Evolutionary conservation across 1,140 invertebrate genomes (phyloP).

Genomic region (Streblospio benedicti): DNA sequence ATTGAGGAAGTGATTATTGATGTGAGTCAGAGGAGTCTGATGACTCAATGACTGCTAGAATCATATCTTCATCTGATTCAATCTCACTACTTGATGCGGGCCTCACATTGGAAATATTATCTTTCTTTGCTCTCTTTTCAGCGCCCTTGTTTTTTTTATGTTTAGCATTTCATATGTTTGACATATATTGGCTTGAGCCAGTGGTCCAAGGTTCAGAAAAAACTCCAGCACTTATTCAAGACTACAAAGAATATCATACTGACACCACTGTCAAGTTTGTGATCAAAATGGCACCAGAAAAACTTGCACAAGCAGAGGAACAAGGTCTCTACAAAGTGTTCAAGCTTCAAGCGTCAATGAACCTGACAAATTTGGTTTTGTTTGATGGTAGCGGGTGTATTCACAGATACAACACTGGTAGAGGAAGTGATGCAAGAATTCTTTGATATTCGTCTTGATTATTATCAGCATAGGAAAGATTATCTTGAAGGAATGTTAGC

Average conservation of each 20-base stretch:
- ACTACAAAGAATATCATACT: conserved; percentile 90
- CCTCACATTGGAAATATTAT: too few relatives aligned
- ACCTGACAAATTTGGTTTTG: too few relatives aligned
- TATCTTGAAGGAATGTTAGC: conserved; percentile 82
- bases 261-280: conserved; percentile 90
- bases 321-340: conserved; percentile 92
- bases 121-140: too few relatives aligned
- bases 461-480: conserved; percentile 79
- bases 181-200: too few relatives aligned
- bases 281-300: conserved; percentile 68
- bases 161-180: too few relatives aligned
- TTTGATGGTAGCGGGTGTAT: conserved; percentile 87
- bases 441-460: conserved; percentile 69
- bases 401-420: conserved; percentile 66
- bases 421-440: conserved; percentile 79
- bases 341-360: conserved; percentile 75
- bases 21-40: too few relatives aligned
- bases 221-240: conserved; percentile 65
- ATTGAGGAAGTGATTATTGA: too few relatives aligned
- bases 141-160: too few relatives aligned
- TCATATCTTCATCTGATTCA: too few relatives aligned
- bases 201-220: conserved; percentile 74
- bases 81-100: too few relatives aligned
- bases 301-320: conserved; percentile 64
- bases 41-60: too few relatives aligned